These are phyloP conservation scores for Microtus oregoni DNA, from an alignment of 2,113 vertebrate genomes.

Conservation along the genomic window DNA sequence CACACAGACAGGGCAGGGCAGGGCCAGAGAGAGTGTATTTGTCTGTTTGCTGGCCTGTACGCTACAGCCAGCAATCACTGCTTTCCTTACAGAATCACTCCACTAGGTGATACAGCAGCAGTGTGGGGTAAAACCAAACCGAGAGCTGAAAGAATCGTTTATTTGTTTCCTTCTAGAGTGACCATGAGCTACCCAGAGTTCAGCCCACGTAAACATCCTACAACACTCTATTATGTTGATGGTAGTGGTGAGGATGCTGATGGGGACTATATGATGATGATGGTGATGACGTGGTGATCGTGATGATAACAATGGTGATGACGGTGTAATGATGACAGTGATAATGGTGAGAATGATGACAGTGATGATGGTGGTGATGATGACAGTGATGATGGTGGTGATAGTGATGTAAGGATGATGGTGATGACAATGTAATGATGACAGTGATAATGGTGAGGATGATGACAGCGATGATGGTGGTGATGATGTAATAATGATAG, in stretches of 20 bases:
- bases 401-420: neutral
- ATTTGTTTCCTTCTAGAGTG: neutral
- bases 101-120: neutral
- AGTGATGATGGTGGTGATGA: neutral
- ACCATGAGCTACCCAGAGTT: neutral
- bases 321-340: neutral
- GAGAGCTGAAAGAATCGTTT: too few relatives aligned
- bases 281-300: neutral
- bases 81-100: neutral
- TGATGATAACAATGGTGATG: neutral
- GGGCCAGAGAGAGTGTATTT: too few relatives aligned
- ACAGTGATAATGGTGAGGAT: neutral
- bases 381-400: too few relatives aligned
- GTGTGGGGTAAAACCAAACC: neutral
- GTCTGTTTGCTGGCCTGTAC: neutral
- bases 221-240: rapidly evolving
- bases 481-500: too few relatives aligned
- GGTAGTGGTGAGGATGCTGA: neutral
- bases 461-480: too few relatives aligned
- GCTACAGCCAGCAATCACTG: neutral
- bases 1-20: neutral
- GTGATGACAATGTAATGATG: neutral
- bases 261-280: neutral
- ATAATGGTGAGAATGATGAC: neutral
- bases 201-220: neutral